Percentiles rank a stretch among this genome's conserved stretches.
These are phyloP conservation scores for Hippocampus zosterae DNA, from an alignment of 2,113 vertebrate species.

Conservation along the genomic window DNA sequence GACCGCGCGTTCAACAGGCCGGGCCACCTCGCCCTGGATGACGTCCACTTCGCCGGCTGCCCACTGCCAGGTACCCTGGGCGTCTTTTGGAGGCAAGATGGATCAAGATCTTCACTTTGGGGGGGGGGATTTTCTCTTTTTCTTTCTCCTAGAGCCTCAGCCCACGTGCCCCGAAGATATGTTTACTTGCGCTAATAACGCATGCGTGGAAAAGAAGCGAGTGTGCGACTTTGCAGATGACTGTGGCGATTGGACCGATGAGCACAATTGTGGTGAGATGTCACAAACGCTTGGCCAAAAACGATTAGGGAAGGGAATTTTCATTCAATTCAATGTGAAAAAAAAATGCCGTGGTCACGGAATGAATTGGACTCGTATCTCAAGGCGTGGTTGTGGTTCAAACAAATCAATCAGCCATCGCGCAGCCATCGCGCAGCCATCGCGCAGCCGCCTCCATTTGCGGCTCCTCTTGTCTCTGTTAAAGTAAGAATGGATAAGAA, in stretches of 20 bases:
- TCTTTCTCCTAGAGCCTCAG: conserved; percentile 52
- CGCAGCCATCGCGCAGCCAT: no score
- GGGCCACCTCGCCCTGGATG: conserved; percentile 67
- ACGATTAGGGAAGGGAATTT: no score
- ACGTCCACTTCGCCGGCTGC: conserved; percentile 66
- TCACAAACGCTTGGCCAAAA: background rate
- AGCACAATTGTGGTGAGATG: conserved; percentile 66
- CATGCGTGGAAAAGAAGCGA: conserved; percentile 61
- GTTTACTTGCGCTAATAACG: conserved; percentile 65
- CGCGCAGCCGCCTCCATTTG: no score
- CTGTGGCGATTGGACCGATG: conserved; percentile 72
- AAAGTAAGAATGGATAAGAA: no score
- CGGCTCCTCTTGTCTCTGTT: no score
- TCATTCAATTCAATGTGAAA: no score
- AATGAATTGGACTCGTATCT: no score
- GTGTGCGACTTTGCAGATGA: conserved; percentile 75
- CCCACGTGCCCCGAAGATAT: conserved; percentile 49
- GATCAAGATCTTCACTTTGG: no score
- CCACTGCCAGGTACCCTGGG: conserved; percentile 54
- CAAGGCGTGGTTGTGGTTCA: no score
- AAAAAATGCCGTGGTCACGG: no score
- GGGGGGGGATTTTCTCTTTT: no score
- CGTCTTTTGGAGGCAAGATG: background rate
- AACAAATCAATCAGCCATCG: no score
- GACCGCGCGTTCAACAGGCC: conserved; percentile 50